phyloP scores from a whole-genome alignment of 1,140 invertebrate genomes.

The Cyclargus thomasi region DNA sequence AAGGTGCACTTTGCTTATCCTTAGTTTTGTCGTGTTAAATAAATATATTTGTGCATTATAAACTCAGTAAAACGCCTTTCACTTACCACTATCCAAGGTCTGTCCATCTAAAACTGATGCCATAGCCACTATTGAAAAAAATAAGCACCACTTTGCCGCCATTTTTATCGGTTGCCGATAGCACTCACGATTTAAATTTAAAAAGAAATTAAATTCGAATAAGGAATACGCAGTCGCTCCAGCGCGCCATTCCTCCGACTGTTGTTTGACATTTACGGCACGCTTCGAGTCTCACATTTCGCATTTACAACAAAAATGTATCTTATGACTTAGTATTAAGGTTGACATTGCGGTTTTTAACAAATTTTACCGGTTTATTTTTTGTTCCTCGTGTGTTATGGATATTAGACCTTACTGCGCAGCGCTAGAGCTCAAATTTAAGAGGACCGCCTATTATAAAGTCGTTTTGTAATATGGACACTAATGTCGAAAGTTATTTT shows the following conservation, averaged over 20 bases:
- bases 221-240: constrained; percentile 39
- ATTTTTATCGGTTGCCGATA: constrained; percentile 29
- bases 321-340: constrained; percentile 10
- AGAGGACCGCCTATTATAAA: not conserved
- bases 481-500: constrained; percentile 35
- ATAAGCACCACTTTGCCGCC: constrained; percentile 36
- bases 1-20: not conserved
- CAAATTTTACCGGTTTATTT: constrained; percentile 12
- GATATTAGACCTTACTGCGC: constrained; percentile 19
- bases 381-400: not conserved
- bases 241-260: constrained; percentile 40
- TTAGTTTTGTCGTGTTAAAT: not conserved
- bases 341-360: not conserved
- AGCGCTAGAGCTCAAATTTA: constrained; percentile 8
- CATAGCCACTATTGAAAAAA: constrained; percentile 36
- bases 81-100: constrained; percentile 52
- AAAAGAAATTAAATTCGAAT: constrained; percentile 33
- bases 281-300: constrained; percentile 32
- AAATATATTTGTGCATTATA: not conserved
- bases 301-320: constrained; percentile 17
- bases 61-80: constrained; percentile 40
- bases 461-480: not conserved
- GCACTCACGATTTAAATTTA: constrained; percentile 23
- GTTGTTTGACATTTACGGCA: constrained; percentile 49
- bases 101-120: constrained; percentile 42